These are phyloP conservation scores for Heliocidaris erythrogramma DNA, from an alignment of 35 echinoderm and acorn worm species.

Conservation along the genomic window DNA sequence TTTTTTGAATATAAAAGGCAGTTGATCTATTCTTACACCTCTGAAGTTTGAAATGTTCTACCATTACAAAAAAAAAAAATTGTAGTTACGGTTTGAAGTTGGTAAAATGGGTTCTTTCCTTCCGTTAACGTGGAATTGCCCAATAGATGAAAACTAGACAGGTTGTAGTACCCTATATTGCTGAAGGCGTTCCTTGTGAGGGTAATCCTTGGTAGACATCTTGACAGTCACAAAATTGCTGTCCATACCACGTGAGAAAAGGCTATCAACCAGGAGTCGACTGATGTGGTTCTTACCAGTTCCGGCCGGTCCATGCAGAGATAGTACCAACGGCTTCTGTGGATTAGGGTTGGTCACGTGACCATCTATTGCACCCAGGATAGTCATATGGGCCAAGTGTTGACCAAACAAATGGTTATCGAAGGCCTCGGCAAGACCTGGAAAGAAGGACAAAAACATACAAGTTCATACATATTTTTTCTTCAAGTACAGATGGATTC, in stretches of 20 bases:
- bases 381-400: slow-evolving; percentile 46
- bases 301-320: slow-evolving; percentile 84
- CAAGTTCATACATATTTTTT: no score
- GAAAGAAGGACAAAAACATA: background rate
- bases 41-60: no score
- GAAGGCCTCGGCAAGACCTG: slow-evolving; percentile 1
- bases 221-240: slow-evolving; percentile 64
- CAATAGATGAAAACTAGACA: no score
- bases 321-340: slow-evolving; percentile 75
- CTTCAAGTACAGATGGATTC: no score
- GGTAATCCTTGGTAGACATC: slow-evolving; percentile 51
- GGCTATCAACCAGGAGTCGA: slow-evolving; percentile 59
- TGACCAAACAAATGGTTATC: slow-evolving; percentile 69
- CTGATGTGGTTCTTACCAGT: slow-evolving; percentile 83
- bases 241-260: slow-evolving; percentile 61
- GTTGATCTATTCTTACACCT: no score
- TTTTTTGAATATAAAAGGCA: no score
- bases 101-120: no score
- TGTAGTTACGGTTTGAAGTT: no score
- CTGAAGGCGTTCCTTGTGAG: slow-evolving; percentile 49
- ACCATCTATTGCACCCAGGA: slow-evolving; percentile 54
- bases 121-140: no score
- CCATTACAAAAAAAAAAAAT: no score
- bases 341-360: slow-evolving; percentile 49
- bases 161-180: slow-evolving; percentile 55